A percentile compares a stretch with the other conserved stretches of the same genome.
Evolutionary conservation across 2,888 invertebrate species (phyloP).

Genomic region (Gymnosoma rotundatum): DNA sequence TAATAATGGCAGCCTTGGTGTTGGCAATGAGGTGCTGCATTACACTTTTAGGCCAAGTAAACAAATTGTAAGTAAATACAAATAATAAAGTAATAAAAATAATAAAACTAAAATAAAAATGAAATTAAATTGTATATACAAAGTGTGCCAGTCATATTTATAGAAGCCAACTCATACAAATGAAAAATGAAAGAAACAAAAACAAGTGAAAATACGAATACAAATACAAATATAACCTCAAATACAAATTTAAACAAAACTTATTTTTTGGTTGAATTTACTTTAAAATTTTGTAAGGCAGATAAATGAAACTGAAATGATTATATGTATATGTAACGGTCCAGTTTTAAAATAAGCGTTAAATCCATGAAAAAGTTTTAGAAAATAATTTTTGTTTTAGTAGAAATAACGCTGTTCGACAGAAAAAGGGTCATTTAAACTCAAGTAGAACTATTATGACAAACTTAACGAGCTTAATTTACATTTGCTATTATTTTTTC

Average conservation of each 20-base stretch:
- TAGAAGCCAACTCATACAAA: not conserved
- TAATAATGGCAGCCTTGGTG: constrained; percentile 75
- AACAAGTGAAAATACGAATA: constrained; percentile 17
- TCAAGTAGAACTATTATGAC: no score
- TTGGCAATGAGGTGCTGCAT: constrained; percentile 82
- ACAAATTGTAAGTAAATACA: constrained; percentile 82
- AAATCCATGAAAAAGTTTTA: no score
- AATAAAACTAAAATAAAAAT: constrained; percentile 47
- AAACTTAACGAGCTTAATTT: no score
- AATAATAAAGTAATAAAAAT: constrained; percentile 35
- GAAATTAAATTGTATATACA: constrained; percentile 36
- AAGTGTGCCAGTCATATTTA: constrained; percentile 5
- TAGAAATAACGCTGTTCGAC: no score
- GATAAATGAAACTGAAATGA: not conserved
- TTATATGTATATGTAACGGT: not conserved
- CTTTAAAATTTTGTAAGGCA: not conserved
- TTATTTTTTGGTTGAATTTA: not conserved
- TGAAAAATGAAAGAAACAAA: not conserved
- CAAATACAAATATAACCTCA: not conserved
- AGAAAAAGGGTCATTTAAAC: no score
- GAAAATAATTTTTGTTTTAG: no score
- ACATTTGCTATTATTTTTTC: no score
- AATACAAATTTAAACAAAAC: constrained; percentile 1
- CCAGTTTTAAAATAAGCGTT: no score
- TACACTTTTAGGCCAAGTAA: constrained; percentile 83